Evolutionary conservation across 2,888 invertebrate genomes (phyloP).

Genomic region (Myopa testacea): DNA sequence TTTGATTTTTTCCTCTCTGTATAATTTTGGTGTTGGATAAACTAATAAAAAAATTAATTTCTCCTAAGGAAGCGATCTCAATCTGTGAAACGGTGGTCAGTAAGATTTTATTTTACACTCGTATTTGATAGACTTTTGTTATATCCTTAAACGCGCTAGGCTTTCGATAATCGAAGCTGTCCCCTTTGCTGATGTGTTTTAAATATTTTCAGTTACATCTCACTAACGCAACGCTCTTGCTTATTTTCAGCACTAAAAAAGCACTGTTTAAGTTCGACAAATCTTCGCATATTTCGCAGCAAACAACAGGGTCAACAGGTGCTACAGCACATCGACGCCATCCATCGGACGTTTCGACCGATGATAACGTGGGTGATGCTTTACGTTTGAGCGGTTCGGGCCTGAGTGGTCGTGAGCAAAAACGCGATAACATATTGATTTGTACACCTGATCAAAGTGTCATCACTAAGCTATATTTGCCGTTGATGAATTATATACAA

Average conservation of each 20-base stretch:
- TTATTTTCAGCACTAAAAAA: slow-evolving; percentile 70
- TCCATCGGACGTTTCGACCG: slow-evolving; percentile 66
- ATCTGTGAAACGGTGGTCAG: slow-evolving; percentile 22
- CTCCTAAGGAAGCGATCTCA: slow-evolving; percentile 39
- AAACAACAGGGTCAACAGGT: slow-evolving; percentile 37
- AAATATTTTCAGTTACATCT: not conserved
- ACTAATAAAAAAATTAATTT: not conserved
- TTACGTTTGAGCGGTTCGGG: slow-evolving; percentile 48
- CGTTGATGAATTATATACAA: slow-evolving; percentile 84
- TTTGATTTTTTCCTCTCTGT: too few species aligned
- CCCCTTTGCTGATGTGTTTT: not conserved
- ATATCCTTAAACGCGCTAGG: not conserved
- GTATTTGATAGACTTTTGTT: not conserved
- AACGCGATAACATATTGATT: slow-evolving; percentile 75
- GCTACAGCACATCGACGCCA: slow-evolving; percentile 66
- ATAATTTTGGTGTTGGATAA: too few species aligned
- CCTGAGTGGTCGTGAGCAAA: slow-evolving; percentile 54
- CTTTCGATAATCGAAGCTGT: not conserved
- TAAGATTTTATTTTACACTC: slow-evolving; percentile 14
- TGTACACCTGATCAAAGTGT: slow-evolving; percentile 81
- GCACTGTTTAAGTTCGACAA: slow-evolving; percentile 80
- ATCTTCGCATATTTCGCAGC: slow-evolving; percentile 64
- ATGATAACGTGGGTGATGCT: slow-evolving; percentile 58
- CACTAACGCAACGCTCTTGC: slow-evolving; percentile 11
- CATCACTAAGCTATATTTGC: slow-evolving; percentile 83